Evolutionary conservation across 2,797 vertebrate species (phyloP).

Genomic region (Coracias cyanogaster): DNA sequence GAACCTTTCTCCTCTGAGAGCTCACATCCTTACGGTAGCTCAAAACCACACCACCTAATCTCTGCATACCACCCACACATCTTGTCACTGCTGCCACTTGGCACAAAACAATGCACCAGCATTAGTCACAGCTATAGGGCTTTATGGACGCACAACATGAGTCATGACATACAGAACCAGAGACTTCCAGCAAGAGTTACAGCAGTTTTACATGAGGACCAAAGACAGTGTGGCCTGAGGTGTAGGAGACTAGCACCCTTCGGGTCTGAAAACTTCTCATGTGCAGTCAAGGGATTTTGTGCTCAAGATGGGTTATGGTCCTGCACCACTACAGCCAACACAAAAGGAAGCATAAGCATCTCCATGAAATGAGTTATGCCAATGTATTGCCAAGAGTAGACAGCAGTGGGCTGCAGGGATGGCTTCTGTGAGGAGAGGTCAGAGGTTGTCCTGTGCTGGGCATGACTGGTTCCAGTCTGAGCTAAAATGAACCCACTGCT

Average conservation of each 20-base stretch:
- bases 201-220: not conserved
- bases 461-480: not conserved
- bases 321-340: rapidly evolving
- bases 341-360: not conserved
- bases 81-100: not conserved
- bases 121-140: not conserved
- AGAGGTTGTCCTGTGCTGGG: not conserved
- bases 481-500: rapidly evolving
- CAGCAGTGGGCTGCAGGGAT: not conserved
- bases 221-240: not conserved
- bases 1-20: not conserved
- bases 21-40: not conserved
- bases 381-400: not conserved
- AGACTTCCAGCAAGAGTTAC: not conserved
- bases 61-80: not conserved
- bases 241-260: not conserved
- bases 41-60: not conserved
- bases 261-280: not conserved
- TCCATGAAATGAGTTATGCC: not conserved
- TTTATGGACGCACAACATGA: not conserved
- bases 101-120: not conserved
- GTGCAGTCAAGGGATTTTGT: not conserved
- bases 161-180: not conserved
- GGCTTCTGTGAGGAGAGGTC: not conserved
- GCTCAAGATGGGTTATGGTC: rapidly evolving